These are phyloP conservation scores for Lethrus apterus DNA, from an alignment of 1,140 invertebrate genomes.

Conservation along the genomic window DNA sequence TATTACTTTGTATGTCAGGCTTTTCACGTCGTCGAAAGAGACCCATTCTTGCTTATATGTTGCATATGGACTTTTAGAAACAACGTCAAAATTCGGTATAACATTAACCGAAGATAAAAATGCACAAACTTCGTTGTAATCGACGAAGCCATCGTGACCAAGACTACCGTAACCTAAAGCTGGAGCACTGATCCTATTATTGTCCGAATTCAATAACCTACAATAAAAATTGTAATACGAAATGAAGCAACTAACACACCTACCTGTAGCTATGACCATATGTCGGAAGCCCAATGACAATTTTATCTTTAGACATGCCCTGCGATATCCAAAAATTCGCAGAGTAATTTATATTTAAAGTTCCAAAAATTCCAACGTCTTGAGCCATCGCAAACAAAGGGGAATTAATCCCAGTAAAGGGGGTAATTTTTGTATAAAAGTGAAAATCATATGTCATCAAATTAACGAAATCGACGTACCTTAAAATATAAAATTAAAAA, in stretches of 20 bases:
- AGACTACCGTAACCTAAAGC: slow-evolving; percentile 57
- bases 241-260: slow-evolving; percentile 23
- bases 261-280: slow-evolving; percentile 79
- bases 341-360: slow-evolving; percentile 77
- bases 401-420: slow-evolving; percentile 76
- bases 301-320: slow-evolving; percentile 75
- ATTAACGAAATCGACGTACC: slow-evolving; percentile 75
- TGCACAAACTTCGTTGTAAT: slow-evolving; percentile 60
- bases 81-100: slow-evolving; percentile 52
- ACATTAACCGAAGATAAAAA: slow-evolving; percentile 51
- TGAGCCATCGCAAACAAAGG: slow-evolving; percentile 56
- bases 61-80: slow-evolving; percentile 71
- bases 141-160: slow-evolving; percentile 62
- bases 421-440: slow-evolving; percentile 64
- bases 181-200: slow-evolving; percentile 61
- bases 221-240: slow-evolving; percentile 18
- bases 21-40: slow-evolving; percentile 74
- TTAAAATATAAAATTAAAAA: slow-evolving; percentile 37
- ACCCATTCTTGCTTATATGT: slow-evolving; percentile 74
- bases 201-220: slow-evolving; percentile 59
- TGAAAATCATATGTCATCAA: slow-evolving; percentile 89
- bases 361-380: slow-evolving; percentile 60
- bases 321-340: slow-evolving; percentile 69
- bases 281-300: slow-evolving; percentile 82
- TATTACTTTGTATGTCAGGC: slow-evolving; percentile 66